Evolutionary conservation across 2,888 invertebrate species (phyloP).

Genomic region (Creontiades dilutus): DNA sequence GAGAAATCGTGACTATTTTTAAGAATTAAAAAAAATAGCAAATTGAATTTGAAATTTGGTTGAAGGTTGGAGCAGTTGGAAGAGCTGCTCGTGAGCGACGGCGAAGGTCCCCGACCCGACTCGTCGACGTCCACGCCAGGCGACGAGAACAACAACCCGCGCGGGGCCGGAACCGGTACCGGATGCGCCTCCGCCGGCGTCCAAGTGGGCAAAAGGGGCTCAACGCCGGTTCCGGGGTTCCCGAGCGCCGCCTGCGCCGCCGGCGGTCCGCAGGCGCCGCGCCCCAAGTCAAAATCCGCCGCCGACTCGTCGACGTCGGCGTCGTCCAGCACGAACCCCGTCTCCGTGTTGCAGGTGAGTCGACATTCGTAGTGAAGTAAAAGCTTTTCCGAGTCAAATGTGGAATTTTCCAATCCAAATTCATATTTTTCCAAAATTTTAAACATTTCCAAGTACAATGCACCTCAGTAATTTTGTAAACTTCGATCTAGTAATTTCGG

Average conservation of each 20-base stretch:
- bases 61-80: constrained; percentile 77
- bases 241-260: neutral
- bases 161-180: neutral
- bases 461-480: no score
- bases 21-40: no score
- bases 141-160: constrained; percentile 79
- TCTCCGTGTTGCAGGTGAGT: constrained; percentile 74
- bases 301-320: constrained; percentile 73
- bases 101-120: constrained; percentile 76
- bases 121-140: constrained; percentile 78
- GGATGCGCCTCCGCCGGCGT: constrained; percentile 18
- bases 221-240: constrained; percentile 17
- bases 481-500: no score
- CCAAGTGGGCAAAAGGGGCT: constrained; percentile 10
- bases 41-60: neutral
- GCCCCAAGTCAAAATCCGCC: constrained; percentile 24
- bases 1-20: no score
- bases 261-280: constrained; percentile 5
- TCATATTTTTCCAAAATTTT: no score
- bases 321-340: constrained; percentile 72
- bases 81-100: constrained; percentile 74
- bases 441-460: no score
- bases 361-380: no score
- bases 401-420: no score
- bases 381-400: no score